Evolutionary conservation across 2,113 vertebrate genomes (phyloP), one percentile per base, ranked within the genome.

Genomic region (Oxyura jamaicensis): DNA sequence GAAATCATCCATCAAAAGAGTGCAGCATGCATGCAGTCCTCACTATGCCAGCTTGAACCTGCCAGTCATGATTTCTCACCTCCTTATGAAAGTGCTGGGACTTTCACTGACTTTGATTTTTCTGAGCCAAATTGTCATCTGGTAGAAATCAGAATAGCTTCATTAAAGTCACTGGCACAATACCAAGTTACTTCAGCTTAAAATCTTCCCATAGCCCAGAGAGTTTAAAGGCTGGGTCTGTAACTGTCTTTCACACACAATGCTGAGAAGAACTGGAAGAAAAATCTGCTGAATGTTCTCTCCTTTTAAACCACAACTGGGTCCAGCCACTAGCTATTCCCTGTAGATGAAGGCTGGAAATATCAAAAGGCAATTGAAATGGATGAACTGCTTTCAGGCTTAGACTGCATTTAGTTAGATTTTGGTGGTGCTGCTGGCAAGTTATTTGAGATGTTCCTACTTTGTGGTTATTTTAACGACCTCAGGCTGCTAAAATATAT

Each of bases 71-170:
- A 55, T 78, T 95, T 91, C 73, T 94, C 90, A 86, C 26, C 62
- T 84, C 35, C 73, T 79, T 29, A 65, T 41, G 23, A 75, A 90
- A 86, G 12, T 60, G 74, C 48, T 92, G 86, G 44, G 66, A 65
- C 66, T 86, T 83, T 78, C 76, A 92, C 29, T 8, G 39, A 68
- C 68, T 91, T 90, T 35, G 52, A 36, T 72, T 81, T 92, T 88
- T 86, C 73, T 60, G 55, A 93, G 87, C 56, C 90, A 94, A 28
- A 84, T 83, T 81, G 76, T 96, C 86, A 81, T 86, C 92, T 96
- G 88, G 60, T 86, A 86, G 66, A 90, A 81, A 93, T 93, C 86
- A 73, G 79, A 84, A 81, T n/a, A 84, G 58, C 39, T 94, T 96
- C 48, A 48, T 88, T 96, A 72, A 86, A 90, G 56, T 74, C 56